Evolutionary conservation across 2,797 vertebrate genomes (phyloP), one percentile per base, ranked within the genome.

Genomic region (Sternotherus odoratus): DNA sequence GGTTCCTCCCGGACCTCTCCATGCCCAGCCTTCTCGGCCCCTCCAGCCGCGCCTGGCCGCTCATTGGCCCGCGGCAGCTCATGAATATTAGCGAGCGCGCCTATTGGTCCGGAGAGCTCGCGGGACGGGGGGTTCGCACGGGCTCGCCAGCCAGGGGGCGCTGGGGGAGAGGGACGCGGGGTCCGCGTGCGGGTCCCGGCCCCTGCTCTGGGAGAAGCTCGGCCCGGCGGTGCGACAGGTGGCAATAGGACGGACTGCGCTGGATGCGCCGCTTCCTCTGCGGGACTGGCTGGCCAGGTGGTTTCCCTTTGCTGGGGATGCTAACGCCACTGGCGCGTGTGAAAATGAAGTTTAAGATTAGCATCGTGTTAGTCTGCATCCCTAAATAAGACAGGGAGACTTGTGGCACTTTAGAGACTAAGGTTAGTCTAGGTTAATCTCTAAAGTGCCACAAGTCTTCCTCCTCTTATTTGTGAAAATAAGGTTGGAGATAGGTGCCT

Each of bases 71-170:
- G 89, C 82, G 89, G 94, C 66, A 63, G 77, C 51, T 50, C n/a
- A 46, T 48, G 72, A 75, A 75, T 75, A 75, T 75, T 30, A 16
- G 24, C 1, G 39, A 39, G n/a, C 28, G 83, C 77, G 82, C 93
- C 95, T 95, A 94, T 95, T 56, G 81, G 89, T 69, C 60, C 54
- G 46, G n/a, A 54, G 66, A 39, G 36, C 36, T 66, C 30, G 53
- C 51, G 88, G 95, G 94, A 91, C 89, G 91, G 93, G 36, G 24
- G 88, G 8, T 36, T 21, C 17, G 8, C n/a, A 63, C 72, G 88
- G 86, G 80, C 17, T 36, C 17, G n/a, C 30, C 12, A 1, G 33
- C 49, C 28, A 17, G 46, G 24, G 93, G 91, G 86, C 36, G 24
- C 24, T 36, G n/a, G 23, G 53, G 53, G 53, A 24, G 23, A 11